phyloP scores from a whole-genome alignment of 2,797 vertebrate genomes.

The Euthynnus affinis region DNA sequence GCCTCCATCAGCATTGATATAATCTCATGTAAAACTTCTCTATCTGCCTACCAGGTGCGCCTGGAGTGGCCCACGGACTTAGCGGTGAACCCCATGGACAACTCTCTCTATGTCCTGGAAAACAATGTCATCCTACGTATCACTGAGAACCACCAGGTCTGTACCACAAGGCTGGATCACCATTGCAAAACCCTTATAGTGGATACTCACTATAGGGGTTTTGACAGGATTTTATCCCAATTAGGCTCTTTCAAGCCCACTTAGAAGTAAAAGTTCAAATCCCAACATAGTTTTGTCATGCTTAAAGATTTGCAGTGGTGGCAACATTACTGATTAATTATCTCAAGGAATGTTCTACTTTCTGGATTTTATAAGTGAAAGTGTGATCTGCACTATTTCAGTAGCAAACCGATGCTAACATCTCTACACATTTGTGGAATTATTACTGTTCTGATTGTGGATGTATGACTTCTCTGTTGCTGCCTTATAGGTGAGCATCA shows the following conservation, averaged over 20 bases:
- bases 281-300: conserved; percentile 35
- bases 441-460: background rate
- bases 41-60: conserved; percentile 89
- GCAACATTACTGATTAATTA: conserved; percentile 64
- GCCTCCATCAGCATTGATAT: conserved; percentile 8
- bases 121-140: conserved; percentile 99
- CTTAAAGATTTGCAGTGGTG: conserved; percentile 47
- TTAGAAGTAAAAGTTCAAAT: conserved; percentile 63
- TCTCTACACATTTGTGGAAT: background rate
- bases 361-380: conserved; percentile 42
- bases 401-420: background rate
- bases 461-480: background rate
- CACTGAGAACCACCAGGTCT: conserved; percentile 97
- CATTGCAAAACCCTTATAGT: conserved; percentile 45
- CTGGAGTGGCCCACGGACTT: conserved; percentile 99
- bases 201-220: conserved; percentile 37
- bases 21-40: conserved; percentile 31
- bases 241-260: conserved; percentile 70
- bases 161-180: conserved; percentile 48
- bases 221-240: conserved; percentile 74
- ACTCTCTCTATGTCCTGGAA: conserved; percentile 98
- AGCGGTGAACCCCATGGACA: conserved; percentile 99
- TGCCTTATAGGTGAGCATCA: conserved; percentile 91
- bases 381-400: conserved; percentile 18
- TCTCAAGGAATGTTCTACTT: conserved; percentile 41